A percentile compares a stretch with the other conserved stretches of the same genome.
phyloP scores from a whole-genome alignment of 2,797 vertebrate genomes.

The Leptodactylus fallax region DNA sequence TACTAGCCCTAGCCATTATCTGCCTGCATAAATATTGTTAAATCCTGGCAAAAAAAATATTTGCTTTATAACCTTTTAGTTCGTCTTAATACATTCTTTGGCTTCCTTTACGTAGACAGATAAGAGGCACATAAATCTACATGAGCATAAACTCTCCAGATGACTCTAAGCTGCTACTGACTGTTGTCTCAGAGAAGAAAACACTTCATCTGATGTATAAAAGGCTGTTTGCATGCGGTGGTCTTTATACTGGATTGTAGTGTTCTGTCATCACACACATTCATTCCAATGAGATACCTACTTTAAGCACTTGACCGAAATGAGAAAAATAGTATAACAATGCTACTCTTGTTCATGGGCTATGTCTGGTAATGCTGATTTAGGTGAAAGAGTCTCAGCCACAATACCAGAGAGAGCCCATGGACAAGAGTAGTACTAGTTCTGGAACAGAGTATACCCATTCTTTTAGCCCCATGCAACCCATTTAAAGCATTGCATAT shows the following conservation, averaged over 20 bases:
- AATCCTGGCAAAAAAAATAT: conserved; percentile 38
- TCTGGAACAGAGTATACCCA: too few relatives aligned
- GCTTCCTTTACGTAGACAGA: conserved; percentile 12
- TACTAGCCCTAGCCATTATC: conserved; percentile 4
- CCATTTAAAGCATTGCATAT: too few relatives aligned
- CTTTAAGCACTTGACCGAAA: neutral
- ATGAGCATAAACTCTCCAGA: conserved; percentile 20
- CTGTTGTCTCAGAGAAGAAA: neutral
- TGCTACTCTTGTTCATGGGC: neutral
- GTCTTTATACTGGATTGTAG: neutral
- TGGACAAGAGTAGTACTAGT: neutral
- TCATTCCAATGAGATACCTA: neutral
- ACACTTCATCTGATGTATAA: neutral
- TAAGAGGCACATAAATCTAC: conserved; percentile 40
- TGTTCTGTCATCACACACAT: neutral
- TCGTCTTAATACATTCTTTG: conserved; percentile 36
- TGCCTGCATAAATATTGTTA: conserved; percentile 35
- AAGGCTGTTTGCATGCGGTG: neutral
- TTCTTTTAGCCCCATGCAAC: too few relatives aligned
- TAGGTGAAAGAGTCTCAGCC: neutral
- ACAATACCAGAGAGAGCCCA: neutral
- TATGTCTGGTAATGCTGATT: neutral
- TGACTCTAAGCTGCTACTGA: neutral
- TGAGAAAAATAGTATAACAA: neutral
- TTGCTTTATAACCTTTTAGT: conserved; percentile 50